Evolutionary conservation across 2,797 vertebrate genomes (phyloP).

Genomic region (Cossypha niveicapilla): DNA sequence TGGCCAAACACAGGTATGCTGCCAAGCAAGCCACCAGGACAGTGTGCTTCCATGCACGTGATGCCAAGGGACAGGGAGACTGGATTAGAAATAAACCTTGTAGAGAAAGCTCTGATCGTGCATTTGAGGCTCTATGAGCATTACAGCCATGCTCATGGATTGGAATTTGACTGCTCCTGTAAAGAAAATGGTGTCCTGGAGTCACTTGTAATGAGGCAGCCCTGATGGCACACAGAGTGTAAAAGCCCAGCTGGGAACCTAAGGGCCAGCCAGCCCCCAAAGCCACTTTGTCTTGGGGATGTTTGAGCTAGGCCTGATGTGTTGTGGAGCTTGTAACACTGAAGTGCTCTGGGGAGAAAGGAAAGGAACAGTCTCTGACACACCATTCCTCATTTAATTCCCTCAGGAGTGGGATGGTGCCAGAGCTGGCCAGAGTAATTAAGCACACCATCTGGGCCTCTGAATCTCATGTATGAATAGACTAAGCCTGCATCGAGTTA

Average conservation of each 20-base stretch:
- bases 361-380: conserved; percentile 21
- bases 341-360: neutral
- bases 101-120: neutral
- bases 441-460: conserved; percentile 48
- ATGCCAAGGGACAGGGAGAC: fast-evolving
- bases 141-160: neutral
- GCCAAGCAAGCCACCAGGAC: neutral
- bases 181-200: neutral
- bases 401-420: neutral
- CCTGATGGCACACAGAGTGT: fast-evolving
- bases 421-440: conserved; percentile 32
- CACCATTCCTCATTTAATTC: conserved; percentile 54
- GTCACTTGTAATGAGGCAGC: neutral
- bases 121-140: neutral
- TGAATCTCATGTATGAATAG: neutral
- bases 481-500: neutral
- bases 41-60: neutral
- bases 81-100: neutral
- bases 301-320: neutral
- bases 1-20: neutral
- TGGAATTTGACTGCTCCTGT: neutral
- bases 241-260: neutral
- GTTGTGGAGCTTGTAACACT: neutral
- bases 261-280: neutral
- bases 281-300: neutral